phyloP scores from a whole-genome alignment of 1,140 invertebrate genomes.

The Drosophila takahashii region DNA sequence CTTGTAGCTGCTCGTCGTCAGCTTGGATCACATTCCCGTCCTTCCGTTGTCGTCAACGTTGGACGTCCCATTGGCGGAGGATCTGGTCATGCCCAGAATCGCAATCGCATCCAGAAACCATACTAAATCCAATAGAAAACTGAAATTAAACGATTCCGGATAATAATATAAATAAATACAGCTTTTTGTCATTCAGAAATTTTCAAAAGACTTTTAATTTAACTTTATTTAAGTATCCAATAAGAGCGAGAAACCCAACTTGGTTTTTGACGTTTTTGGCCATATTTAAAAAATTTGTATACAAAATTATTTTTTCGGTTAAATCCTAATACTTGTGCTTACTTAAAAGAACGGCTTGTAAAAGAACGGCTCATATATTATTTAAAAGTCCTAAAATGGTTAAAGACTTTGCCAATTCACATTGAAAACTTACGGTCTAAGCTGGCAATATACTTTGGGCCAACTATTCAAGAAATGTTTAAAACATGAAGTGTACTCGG shows the following conservation, averaged over 20 bases:
- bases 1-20: neutral
- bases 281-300: too few relatives aligned
- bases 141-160: neutral
- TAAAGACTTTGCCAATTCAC: neutral
- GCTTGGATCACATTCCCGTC: neutral
- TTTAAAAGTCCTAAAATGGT: neutral
- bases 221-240: too few relatives aligned
- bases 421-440: neutral
- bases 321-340: too few relatives aligned
- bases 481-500: constrained; percentile 18
- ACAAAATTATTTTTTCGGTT: too few relatives aligned
- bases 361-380: too few relatives aligned
- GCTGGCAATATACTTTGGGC: constrained; percentile 5
- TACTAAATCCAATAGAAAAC: neutral
- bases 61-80: constrained; percentile 1
- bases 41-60: neutral
- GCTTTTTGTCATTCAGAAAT: too few relatives aligned
- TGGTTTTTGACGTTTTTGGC: too few relatives aligned
- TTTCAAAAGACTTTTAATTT: too few relatives aligned
- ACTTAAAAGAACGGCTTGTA: too few relatives aligned
- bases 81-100: constrained; percentile 4
- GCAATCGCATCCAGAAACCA: constrained; percentile 9
- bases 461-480: constrained; percentile 26
- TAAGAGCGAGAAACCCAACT: too few relatives aligned
- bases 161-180: too few relatives aligned